Base-by-base conservation (phyloP, 53 echinoderm and acorn worm species). In the Astropecten irregularis region DNA sequence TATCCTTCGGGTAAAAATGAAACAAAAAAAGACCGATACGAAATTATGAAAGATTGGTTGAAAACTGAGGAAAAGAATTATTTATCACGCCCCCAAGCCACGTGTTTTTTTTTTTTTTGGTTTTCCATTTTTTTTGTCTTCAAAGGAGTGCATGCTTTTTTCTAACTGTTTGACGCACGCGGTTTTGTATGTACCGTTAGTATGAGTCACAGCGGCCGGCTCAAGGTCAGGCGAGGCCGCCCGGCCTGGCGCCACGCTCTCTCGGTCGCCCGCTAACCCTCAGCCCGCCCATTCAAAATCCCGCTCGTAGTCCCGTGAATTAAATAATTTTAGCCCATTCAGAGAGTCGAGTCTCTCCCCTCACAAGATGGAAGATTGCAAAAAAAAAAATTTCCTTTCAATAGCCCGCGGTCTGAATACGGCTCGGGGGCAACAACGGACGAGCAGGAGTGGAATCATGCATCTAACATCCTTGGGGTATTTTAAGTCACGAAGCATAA, bases 321-420 rank as follows among this genome's bases (percentile, higher is more conserved):
- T 74, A 74, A 74, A 50, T 37, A 55, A 54, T 74, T 74, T 73
- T 57, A 20, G 8, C 23, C 27, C 39, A 15, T 57, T 57, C 1
- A n/a, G n/a, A n/a, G n/a, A n/a, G n/a, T n/a, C 54, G 38, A 55
- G 38, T 37, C 31, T 53, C 54, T 33, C 38, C 74, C 33, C 20
- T 66, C 58, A 27, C 36, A 74, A 74, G 74, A 74, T 55, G 35
- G 35, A 55, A 55, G 73, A 55, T 53, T 74, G 31, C 40, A 55
- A 74, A n/a, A n/a, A n/a, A n/a, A n/a, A n/a, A n/a, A n/a, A 37
- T 74, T 74, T 74, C 55, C 74, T 23, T 69, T 74, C 51, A 51
- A n/a, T 74, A 20, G 74, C 58, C 56, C 25, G 74, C 74, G 74
- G 74, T 74, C 55, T 38, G 56, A 28, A 56, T 74, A 56, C 37